Evolutionary conservation across 2,113 vertebrate genomes (phyloP), one percentile per base, ranked within the genome.

Genomic region (Capreolus pygargus): DNA sequence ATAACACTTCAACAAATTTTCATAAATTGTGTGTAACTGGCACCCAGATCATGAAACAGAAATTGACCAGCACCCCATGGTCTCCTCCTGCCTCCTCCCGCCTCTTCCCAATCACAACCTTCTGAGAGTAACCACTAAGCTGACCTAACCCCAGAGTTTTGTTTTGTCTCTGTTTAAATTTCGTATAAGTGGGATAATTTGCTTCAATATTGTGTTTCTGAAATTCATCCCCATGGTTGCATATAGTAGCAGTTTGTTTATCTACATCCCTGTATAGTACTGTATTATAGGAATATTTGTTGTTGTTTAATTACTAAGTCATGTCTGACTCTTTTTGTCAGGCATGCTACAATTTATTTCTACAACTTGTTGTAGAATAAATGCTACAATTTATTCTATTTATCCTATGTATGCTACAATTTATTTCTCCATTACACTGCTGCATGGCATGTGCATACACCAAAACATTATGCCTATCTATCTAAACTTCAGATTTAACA

Each of bases 401-500:
- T 36, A 67, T 67, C 33, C 16, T 67, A 67, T 21, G 25, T 19
- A 39, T 28, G 85, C n/a, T 82, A n/a, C 3, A 55, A 61, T 54
- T 64, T 64, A 50, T 45, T 58, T 87, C 17, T 70, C 47, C 19
- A 17, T 28, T 89, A 14, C 19, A 81, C 13, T 14, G 4, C 67
- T 81, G 30, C 58, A 60, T 47, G 54, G 28, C 33, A 86, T 14
- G 33, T 16, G 28, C 14, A 43, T 70, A 76, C 61, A 52, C 17
- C 61, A 92, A 96, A 83, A 70, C 39, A 45, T 39, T 81, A n/a
- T 78, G 45, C 28, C 58, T 67, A 4, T 60, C 54, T 57, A 85
- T 54, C 52, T 76, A 45, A 89, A 89, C 89, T 52, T 86, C n/a
- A 54, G 33, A 88, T 55, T 91, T 50, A 95, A 74, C 7, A 39